Conservation (phyloP, 2,797 vertebrate species). For the Argentina silus region DNA sequence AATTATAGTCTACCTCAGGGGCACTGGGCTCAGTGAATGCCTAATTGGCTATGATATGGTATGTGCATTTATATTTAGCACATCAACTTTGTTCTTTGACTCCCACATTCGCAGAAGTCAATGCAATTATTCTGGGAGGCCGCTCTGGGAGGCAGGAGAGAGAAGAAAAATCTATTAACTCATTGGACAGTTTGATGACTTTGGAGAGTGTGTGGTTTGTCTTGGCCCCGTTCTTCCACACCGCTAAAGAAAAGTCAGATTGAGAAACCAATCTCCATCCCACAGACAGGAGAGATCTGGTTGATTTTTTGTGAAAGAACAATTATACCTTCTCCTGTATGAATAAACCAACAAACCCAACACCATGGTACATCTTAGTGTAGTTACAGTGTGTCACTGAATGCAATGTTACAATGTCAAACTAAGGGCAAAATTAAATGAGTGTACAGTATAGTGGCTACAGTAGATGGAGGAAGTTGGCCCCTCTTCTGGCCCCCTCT, state of each 20-base stretch:
- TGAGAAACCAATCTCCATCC: slow-evolving; percentile 8
- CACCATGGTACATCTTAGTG: too few species aligned
- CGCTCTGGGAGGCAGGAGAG: slow-evolving; percentile 17
- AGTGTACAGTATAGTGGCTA: background rate
- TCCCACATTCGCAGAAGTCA: slow-evolving; percentile 17
- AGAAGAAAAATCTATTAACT: slow-evolving; percentile 18
- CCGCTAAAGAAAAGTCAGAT: slow-evolving; percentile 1
- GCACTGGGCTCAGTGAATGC: slow-evolving; percentile 5
- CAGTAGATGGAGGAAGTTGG: slow-evolving; percentile 16
- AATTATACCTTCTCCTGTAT: too few species aligned
- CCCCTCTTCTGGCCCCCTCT: background rate
- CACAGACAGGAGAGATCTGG: background rate
- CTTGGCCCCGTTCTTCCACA: background rate
- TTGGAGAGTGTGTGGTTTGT: background rate
- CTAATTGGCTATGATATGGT: slow-evolving; percentile 17
- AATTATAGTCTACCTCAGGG: slow-evolving; percentile 7
- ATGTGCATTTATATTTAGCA: slow-evolving; percentile 27
- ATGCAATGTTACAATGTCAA: background rate
- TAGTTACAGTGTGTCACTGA: too few species aligned
- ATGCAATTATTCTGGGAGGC: slow-evolving; percentile 36
- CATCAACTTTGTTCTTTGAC: slow-evolving; percentile 15
- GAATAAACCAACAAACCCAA: too few species aligned
- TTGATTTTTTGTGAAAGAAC: too few species aligned
- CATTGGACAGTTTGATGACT: slow-evolving; percentile 10
- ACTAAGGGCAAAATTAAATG: background rate